phyloP scores from a whole-genome alignment of 2,113 vertebrate genomes.

The Carassius carassius region DNA sequence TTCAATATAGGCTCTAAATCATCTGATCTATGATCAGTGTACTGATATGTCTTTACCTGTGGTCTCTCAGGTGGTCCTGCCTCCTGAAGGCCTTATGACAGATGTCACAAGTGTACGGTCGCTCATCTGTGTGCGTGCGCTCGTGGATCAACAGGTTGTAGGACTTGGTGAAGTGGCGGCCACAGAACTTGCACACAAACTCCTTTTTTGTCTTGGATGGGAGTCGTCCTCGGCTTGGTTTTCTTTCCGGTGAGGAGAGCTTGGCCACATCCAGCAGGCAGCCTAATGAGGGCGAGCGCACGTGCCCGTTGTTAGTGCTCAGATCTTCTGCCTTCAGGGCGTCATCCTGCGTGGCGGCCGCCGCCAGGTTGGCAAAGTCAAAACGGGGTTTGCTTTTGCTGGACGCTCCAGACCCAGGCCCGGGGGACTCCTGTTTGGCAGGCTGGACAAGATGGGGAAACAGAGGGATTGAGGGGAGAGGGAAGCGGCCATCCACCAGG shows the following conservation, averaged over 20 bases:
- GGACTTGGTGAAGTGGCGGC: conserved; percentile 97
- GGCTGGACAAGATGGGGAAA: conserved; percentile 91
- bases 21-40: conserved; percentile 2
- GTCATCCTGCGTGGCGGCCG: conserved; percentile 95
- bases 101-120: conserved; percentile 97
- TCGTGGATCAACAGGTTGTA: conserved; percentile 98
- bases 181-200: conserved; percentile 99
- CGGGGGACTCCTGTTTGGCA: conserved; percentile 80
- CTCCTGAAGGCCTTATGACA: conserved; percentile 99
- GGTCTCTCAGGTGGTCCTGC: conserved; percentile 96
- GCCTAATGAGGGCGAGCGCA: conserved; percentile 76
- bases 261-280: conserved; percentile 91
- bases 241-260: conserved; percentile 90
- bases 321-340: conserved; percentile 87
- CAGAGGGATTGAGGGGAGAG: conserved; percentile 85
- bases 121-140: conserved; percentile 95
- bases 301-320: conserved; percentile 63
- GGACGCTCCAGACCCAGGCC: conserved; percentile 26
- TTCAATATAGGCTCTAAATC: neutral
- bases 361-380: conserved; percentile 95
- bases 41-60: conserved; percentile 79
- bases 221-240: conserved; percentile 89
- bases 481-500: conserved; percentile 83
- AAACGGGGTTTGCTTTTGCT: conserved; percentile 93
- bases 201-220: conserved; percentile 99